Evolutionary conservation across 2,113 vertebrate species (phyloP).

Genomic region (Excalfactoria chinensis): DNA sequence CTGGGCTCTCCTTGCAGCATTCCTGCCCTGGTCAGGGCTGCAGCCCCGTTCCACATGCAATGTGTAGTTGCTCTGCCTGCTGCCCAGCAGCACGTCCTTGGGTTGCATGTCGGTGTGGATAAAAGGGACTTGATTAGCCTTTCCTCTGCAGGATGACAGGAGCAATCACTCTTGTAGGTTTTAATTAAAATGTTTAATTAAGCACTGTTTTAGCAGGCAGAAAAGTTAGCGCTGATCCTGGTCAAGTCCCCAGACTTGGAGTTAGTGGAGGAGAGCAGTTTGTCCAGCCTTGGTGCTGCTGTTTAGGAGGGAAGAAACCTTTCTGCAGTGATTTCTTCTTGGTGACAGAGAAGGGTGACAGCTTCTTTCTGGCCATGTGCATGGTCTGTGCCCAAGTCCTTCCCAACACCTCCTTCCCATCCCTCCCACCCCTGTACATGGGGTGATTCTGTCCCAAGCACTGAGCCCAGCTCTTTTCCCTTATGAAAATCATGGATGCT

Average conservation of each 20-base stretch:
- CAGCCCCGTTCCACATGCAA: not conserved
- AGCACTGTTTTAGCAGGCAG: conserved; percentile 61
- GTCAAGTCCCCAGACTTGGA: not conserved
- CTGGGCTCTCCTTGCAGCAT: not conserved
- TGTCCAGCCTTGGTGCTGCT: too few relatives aligned
- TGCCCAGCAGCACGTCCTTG: conserved; percentile 23
- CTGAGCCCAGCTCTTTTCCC: not conserved
- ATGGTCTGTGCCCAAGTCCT: not conserved
- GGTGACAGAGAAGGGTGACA: not conserved
- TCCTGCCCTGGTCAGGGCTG: not conserved
- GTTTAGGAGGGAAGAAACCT: not conserved
- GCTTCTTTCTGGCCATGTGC: not conserved
- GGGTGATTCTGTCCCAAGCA: conserved; percentile 18
- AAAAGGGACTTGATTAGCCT: conserved; percentile 67
- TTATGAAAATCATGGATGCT: not conserved
- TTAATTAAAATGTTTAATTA: conserved; percentile 84
- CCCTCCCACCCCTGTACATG: not conserved
- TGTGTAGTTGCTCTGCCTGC: not conserved
- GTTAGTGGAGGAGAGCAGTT: not conserved
- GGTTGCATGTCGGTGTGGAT: not conserved
- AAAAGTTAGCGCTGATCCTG: conserved; percentile 48
- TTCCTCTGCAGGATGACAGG: conserved; percentile 60
- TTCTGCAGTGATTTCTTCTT: not conserved
- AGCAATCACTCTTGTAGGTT: conserved; percentile 77
- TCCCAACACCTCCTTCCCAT: not conserved